Evolutionary conservation across 1,140 invertebrate species (phyloP).

Genomic region (Apocrypta bakeri): DNA sequence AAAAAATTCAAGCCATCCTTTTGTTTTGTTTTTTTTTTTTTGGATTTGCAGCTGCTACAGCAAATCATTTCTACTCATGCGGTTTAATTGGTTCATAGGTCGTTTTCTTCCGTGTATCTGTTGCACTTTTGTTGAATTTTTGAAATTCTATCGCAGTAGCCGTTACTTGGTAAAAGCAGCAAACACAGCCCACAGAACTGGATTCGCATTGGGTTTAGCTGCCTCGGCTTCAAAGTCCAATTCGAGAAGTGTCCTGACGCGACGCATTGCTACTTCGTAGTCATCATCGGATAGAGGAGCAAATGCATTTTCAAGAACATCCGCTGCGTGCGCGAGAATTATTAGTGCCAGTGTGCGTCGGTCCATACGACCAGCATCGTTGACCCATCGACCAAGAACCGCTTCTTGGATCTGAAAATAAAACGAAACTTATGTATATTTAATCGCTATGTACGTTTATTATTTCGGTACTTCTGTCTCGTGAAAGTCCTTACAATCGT

Average conservation of each 20-base stretch:
- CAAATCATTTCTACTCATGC: not conserved
- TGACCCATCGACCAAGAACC: constrained; percentile 96
- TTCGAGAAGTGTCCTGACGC: constrained; percentile 95
- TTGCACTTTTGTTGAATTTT: constrained; percentile 9
- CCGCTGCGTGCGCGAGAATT: constrained; percentile 96
- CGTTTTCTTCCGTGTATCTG: not conserved
- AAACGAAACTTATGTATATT: constrained; percentile 21
- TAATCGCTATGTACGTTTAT: not conserved
- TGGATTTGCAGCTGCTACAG: not conserved
- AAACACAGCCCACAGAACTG: constrained; percentile 99
- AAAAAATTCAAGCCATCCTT: not conserved
- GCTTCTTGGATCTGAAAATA: constrained; percentile 93
- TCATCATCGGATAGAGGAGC: constrained; percentile 98
- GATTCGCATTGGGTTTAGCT: constrained; percentile 89
- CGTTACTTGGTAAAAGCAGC: constrained; percentile 97
- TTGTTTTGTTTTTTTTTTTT: too few relatives aligned
- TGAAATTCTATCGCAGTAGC: constrained; percentile 49
- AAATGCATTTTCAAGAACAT: constrained; percentile 99
- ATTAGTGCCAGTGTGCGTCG: constrained; percentile 93
- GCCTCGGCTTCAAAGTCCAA: constrained; percentile 97
- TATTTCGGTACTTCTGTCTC: not conserved
- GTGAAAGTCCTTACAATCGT: not conserved
- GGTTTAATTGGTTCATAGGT: constrained; percentile 21
- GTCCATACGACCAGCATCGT: constrained; percentile 98
- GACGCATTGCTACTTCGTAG: constrained; percentile 98